Evolutionary conservation across 92 coral and sea anemone genomes (phyloP).

Genomic region (Phenganax stokvisi): DNA sequence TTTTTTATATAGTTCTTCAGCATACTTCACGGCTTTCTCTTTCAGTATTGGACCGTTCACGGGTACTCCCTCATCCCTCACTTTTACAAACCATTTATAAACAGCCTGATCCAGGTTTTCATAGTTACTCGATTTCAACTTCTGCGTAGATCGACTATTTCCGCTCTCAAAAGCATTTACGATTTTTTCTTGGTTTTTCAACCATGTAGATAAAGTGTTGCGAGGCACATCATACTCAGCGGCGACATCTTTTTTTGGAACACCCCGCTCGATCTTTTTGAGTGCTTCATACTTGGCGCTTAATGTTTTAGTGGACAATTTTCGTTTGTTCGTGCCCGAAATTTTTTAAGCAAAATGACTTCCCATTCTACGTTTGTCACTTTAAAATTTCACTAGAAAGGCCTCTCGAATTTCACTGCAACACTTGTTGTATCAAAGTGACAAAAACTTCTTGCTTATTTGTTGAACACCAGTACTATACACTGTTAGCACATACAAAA

Average conservation of each 20-base stretch:
- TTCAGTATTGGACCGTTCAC: conserved; percentile 53
- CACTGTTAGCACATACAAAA: background rate
- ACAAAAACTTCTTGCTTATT: background rate
- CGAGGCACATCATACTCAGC: conserved; percentile 46
- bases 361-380: conserved; percentile 10
- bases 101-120: conserved; percentile 47
- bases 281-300: conserved; percentile 51
- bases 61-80: conserved; percentile 48
- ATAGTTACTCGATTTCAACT: conserved; percentile 37
- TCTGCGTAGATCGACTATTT: conserved; percentile 36
- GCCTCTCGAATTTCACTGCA: conserved; percentile 6
- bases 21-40: conserved; percentile 49
- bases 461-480: background rate
- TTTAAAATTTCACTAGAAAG: background rate
- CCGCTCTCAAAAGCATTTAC: conserved; percentile 44
- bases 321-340: conserved; percentile 28
- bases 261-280: conserved; percentile 43
- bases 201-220: conserved; percentile 49
- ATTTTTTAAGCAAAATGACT: background rate
- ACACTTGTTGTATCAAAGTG: background rate
- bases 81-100: conserved; percentile 58
- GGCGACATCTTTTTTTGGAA: conserved; percentile 47
- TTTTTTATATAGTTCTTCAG: conserved; percentile 48
- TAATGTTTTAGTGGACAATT: conserved; percentile 41
- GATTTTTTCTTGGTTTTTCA: conserved; percentile 50